Evolutionary conservation across 2,888 invertebrate species (phyloP).

Genomic region (Noctua fimbriata): DNA sequence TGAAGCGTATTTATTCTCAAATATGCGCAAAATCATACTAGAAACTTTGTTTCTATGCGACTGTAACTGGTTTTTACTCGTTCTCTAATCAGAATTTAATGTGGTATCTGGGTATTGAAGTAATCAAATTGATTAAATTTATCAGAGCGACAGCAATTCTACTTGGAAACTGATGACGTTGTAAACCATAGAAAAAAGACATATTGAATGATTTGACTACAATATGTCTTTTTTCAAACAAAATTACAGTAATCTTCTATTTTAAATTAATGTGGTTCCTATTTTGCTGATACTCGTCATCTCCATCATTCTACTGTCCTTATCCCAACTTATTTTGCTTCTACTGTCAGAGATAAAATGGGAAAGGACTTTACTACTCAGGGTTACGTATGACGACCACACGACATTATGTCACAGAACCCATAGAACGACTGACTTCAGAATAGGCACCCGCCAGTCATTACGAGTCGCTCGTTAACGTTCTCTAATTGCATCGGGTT

Average conservation of each 20-base stretch:
- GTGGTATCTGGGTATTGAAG: not conserved
- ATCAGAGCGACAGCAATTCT: not conserved
- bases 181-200: not conserved
- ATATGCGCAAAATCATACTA: not conserved
- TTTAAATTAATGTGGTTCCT: not conserved
- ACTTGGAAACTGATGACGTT: not conserved
- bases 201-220: not conserved
- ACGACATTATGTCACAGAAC: not conserved
- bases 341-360: not conserved
- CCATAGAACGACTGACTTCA: conserved; percentile 62
- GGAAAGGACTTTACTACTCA: not conserved
- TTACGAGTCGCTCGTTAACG: conserved; percentile 89
- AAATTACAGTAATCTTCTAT: not conserved
- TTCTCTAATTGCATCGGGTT: conserved; percentile 90
- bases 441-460: conserved; percentile 85
- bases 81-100: conserved; percentile 24
- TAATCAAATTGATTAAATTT: conserved; percentile 21
- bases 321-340: not conserved
- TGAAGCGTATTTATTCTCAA: conserved; percentile 1
- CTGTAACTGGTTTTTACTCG: not conserved
- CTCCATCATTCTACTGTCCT: too few species aligned
- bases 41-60: not conserved
- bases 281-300: not conserved
- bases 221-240: not conserved
- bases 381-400: not conserved